These are phyloP conservation scores for Drosophila lutescens DNA, from an alignment of 2,888 invertebrate species.

Conservation along the genomic window DNA sequence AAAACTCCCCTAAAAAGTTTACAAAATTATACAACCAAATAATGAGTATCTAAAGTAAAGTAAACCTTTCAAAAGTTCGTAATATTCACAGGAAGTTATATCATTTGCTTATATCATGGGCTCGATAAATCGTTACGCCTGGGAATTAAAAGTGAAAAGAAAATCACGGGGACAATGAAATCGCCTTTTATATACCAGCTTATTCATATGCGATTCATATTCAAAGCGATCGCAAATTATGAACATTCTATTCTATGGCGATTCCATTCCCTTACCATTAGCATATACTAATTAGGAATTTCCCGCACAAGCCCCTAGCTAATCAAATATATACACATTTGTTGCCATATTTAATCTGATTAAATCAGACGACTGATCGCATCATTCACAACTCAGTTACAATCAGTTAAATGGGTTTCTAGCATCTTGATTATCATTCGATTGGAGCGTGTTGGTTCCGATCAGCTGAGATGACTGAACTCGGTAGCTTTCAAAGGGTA, in stretches of 20 bases:
- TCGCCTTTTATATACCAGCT: neutral
- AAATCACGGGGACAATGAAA: constrained; percentile 9
- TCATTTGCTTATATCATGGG: constrained; percentile 20
- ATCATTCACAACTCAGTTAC: constrained; percentile 14
- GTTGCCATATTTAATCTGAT: constrained; percentile 15
- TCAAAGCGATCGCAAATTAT: constrained; percentile 2
- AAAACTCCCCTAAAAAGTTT: neutral
- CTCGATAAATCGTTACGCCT: constrained; percentile 4
- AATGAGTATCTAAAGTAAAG: constrained; percentile 11
- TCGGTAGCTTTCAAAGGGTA: neutral
- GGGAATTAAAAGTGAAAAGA: constrained; percentile 5
- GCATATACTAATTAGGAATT: constrained; percentile 28
- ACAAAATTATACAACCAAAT: neutral
- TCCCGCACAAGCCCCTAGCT: constrained; percentile 26
- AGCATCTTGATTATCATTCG: constrained; percentile 28
- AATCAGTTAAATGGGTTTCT: constrained; percentile 25
- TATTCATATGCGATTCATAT: constrained; percentile 3
- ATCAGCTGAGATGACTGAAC: constrained; percentile 29
- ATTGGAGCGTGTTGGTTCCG: constrained; percentile 15
- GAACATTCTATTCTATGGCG: constrained; percentile 5
- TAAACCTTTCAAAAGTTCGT: neutral
- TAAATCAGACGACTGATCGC: constrained; percentile 27
- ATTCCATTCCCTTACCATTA: constrained; percentile 20
- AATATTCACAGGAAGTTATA: constrained; percentile 13
- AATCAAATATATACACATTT: constrained; percentile 17